phyloP scores from a whole-genome alignment of 2,888 invertebrate species.

The Macaria notata region DNA sequence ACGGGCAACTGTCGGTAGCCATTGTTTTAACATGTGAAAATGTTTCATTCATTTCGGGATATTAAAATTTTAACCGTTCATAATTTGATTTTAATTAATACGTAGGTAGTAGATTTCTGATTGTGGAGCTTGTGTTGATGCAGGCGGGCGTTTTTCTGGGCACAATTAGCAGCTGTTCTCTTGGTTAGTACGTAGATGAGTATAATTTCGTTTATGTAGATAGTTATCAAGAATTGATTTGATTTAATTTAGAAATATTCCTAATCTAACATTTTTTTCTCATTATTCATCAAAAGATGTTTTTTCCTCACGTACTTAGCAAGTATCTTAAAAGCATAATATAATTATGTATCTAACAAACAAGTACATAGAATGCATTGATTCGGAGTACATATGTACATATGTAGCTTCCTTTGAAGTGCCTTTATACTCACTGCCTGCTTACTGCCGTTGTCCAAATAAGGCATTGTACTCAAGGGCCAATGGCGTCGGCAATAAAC shows the following conservation, averaged over 20 bases:
- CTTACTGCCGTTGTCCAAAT: conserved; percentile 28
- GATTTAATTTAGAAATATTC: too few species aligned
- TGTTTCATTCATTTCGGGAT: conserved; percentile 46
- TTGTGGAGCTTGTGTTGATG: conserved; percentile 26
- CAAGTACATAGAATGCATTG: too few species aligned
- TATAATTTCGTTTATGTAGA: too few species aligned
- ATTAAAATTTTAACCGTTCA: conserved; percentile 63
- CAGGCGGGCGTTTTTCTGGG: conserved; percentile 17
- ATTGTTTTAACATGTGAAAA: conserved; percentile 78
- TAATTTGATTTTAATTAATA: conserved; percentile 70
- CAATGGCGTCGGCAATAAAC: conserved; percentile 70
- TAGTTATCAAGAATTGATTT: too few species aligned
- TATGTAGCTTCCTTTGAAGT: too few species aligned
- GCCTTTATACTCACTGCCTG: not conserved
- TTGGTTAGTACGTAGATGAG: too few species aligned
- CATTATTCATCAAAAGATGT: too few species aligned
- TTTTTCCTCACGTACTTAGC: too few species aligned
- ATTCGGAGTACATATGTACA: too few species aligned
- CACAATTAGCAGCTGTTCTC: not conserved
- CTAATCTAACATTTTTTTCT: too few species aligned
- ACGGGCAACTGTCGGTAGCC: conserved; percentile 71
- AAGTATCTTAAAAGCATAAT: too few species aligned
- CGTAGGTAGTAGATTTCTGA: conserved; percentile 26
- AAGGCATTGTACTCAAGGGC: conserved; percentile 43
- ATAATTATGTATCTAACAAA: too few species aligned